Percentiles rank a stretch among this genome's conserved stretches.
phyloP scores from a whole-genome alignment of 2,888 invertebrate species.

The Hedychridium roseum region DNA sequence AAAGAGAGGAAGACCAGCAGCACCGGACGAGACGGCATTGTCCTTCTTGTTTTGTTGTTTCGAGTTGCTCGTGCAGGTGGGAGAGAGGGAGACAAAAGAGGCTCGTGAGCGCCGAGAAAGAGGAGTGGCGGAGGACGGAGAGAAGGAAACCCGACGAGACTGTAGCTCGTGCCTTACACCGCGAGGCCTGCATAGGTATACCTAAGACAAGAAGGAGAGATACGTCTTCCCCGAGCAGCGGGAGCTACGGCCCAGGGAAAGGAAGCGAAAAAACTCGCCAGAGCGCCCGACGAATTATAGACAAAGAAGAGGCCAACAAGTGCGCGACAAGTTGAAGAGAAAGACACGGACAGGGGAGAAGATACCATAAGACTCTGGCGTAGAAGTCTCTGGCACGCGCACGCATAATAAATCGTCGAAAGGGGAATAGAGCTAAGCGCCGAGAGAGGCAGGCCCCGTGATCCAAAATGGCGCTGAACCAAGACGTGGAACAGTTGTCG shows the following conservation, averaged over 20 bases:
- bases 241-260: conserved; percentile 9
- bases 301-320: conserved; percentile 42
- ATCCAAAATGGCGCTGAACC: conserved; percentile 66
- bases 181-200: conserved; percentile 24
- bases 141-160: neutral
- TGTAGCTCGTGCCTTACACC: too few species aligned
- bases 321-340: too few species aligned
- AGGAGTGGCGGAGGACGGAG: conserved; percentile 6
- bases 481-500: conserved; percentile 73
- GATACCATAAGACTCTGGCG: neutral
- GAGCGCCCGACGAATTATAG: conserved; percentile 43
- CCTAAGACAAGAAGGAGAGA: conserved; percentile 34
- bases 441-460: conserved; percentile 21
- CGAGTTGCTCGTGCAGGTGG: conserved; percentile 33
- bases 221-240: conserved; percentile 36
- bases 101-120: conserved; percentile 6
- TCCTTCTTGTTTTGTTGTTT: conserved; percentile 49
- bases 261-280: conserved; percentile 27
- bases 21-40: conserved; percentile 28
- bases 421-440: conserved; percentile 6
- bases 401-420: neutral
- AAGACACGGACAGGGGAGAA: conserved; percentile 3
- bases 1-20: conserved; percentile 4
- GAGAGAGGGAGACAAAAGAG: conserved; percentile 28
- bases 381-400: neutral